Evolutionary conservation across 2,888 invertebrate genomes (phyloP).

Genomic region (Caenorhabditis uteleia): DNA sequence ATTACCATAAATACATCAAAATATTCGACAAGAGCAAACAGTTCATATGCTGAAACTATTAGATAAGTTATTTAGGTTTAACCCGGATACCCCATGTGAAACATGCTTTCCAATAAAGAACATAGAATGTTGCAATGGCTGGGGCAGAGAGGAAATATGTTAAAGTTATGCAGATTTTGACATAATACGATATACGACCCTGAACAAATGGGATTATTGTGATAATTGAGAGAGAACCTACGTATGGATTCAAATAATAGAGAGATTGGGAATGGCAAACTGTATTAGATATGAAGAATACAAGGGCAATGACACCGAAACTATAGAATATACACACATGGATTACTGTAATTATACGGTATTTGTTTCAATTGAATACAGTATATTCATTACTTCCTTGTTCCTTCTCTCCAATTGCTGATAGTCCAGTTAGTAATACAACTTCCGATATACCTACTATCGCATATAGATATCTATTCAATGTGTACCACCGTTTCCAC

Average conservation of each 20-base stretch:
- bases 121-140: slow-evolving; percentile 58
- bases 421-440: slow-evolving; percentile 72
- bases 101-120: slow-evolving; percentile 65
- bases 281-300: slow-evolving; percentile 62
- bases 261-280: slow-evolving; percentile 63
- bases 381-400: slow-evolving; percentile 32
- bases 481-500: slow-evolving; percentile 52
- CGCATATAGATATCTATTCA: slow-evolving; percentile 55
- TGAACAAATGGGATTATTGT: slow-evolving; percentile 22
- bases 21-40: slow-evolving; percentile 65
- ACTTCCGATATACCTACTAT: slow-evolving; percentile 66
- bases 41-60: slow-evolving; percentile 60
- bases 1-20: slow-evolving; percentile 63
- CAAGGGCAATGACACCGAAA: slow-evolving; percentile 58
- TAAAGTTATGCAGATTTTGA: slow-evolving; percentile 51
- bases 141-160: slow-evolving; percentile 60
- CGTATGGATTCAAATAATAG: slow-evolving; percentile 64
- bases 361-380: not conserved
- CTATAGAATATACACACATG: slow-evolving; percentile 56
- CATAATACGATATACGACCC: slow-evolving; percentile 59
- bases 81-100: slow-evolving; percentile 57
- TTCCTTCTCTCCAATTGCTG: slow-evolving; percentile 65
- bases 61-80: not conserved
- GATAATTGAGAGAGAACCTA: slow-evolving; percentile 17
- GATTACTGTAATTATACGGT: slow-evolving; percentile 39